These are phyloP conservation scores for Tupaia tana DNA, from an alignment of 2,113 vertebrate species.

Conservation along the genomic window DNA sequence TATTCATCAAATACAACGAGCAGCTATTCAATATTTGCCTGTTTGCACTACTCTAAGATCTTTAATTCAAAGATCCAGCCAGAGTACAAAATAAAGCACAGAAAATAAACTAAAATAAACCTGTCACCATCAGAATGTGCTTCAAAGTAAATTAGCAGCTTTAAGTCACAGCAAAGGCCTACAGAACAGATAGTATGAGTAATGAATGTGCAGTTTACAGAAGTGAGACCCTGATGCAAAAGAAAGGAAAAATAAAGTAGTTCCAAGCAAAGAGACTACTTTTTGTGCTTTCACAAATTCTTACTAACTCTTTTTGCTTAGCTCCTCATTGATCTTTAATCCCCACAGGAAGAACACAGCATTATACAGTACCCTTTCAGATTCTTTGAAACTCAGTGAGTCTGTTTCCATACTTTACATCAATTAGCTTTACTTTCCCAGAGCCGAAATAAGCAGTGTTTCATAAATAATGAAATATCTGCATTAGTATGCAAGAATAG, in stretches of 20 bases:
- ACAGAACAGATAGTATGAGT: neutral
- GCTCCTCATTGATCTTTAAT: conserved; percentile 38
- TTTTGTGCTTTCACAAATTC: conserved; percentile 44
- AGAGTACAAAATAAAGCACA: conserved; percentile 60
- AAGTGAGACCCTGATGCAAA: neutral
- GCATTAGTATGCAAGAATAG: neutral
- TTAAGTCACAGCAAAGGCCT: conserved; percentile 29
- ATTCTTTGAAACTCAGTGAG: conserved; percentile 3
- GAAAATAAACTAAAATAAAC: conserved; percentile 74
- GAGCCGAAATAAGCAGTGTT: conserved; percentile 35
- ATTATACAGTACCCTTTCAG: neutral
- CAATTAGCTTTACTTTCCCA: conserved; percentile 21
- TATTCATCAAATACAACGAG: conserved; percentile 70
- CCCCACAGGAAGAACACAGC: neutral
- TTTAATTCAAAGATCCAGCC: conserved; percentile 58
- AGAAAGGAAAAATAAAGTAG: neutral
- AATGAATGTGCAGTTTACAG: neutral
- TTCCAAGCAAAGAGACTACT: neutral
- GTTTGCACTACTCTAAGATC: conserved; percentile 61
- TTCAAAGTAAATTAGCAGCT: conserved; percentile 62
- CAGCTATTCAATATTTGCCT: conserved; percentile 70
- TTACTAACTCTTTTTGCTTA: conserved; percentile 38
- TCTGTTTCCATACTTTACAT: neutral
- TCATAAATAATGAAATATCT: conserved; percentile 20
- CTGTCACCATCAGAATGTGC: conserved; percentile 58